Conservation (phyloP, 2,888 invertebrate genomes). For the Dasysyrphus tricinctus region DNA sequence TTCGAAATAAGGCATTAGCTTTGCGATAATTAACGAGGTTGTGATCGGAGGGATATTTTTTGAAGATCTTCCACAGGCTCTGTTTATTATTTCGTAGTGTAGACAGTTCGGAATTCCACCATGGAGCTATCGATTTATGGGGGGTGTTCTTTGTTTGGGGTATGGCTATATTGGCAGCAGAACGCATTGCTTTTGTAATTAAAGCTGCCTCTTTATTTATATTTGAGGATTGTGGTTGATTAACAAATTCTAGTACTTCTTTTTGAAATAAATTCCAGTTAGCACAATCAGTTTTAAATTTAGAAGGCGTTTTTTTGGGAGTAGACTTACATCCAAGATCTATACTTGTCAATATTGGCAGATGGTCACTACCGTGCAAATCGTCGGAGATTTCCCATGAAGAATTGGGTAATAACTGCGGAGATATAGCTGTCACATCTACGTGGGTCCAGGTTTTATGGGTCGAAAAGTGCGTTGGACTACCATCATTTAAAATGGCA, state of each 20-base stretch:
- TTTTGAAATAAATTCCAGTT: neutral
- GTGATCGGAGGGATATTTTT: too few relatives aligned
- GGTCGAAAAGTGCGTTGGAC: neutral
- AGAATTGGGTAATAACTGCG: neutral
- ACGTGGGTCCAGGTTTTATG: neutral
- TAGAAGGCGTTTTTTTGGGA: neutral
- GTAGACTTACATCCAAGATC: neutral
- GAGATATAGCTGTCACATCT: neutral
- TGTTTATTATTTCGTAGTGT: neutral
- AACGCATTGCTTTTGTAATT: neutral
- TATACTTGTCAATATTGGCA: neutral
- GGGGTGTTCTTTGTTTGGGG: neutral
- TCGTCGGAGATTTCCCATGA: neutral
- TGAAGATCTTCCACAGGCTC: too few relatives aligned
- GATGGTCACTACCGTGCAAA: neutral
- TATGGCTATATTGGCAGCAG: neutral
- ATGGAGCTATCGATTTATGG: neutral
- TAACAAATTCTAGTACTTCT: neutral
- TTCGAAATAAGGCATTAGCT: too few relatives aligned
- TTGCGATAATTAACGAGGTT: too few relatives aligned
- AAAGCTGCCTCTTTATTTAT: neutral
- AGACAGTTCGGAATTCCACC: neutral
- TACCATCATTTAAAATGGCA: neutral
- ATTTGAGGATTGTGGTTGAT: neutral
- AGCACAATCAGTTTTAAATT: neutral